These are phyloP conservation scores for Calliopsis andreniformis DNA, from an alignment of 1,140 invertebrate species.

Conservation along the genomic window DNA sequence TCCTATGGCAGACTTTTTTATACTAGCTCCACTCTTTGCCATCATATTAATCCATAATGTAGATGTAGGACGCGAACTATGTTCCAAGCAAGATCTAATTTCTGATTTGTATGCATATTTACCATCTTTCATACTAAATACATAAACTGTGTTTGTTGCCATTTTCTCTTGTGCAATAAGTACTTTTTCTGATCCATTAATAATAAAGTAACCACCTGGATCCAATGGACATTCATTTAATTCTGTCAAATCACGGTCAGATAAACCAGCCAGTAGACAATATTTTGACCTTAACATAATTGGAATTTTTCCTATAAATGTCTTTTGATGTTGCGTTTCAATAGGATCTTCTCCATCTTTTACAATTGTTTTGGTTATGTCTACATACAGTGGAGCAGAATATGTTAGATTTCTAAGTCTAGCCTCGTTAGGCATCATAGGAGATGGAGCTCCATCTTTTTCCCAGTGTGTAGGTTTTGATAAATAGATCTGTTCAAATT, in stretches of 20 bases:
- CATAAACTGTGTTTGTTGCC: slow-evolving; percentile 99
- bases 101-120: slow-evolving; percentile 99
- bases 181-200: slow-evolving; percentile 97
- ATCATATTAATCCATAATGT: slow-evolving; percentile 99
- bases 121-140: slow-evolving; percentile 98
- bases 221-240: slow-evolving; percentile 99
- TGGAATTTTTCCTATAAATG: slow-evolving; percentile 99
- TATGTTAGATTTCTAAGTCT: slow-evolving; percentile 94
- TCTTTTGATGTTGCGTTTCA: slow-evolving; percentile 97
- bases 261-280: slow-evolving; percentile 95
- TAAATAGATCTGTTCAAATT: slow-evolving; percentile 99
- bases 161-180: slow-evolving; percentile 99
- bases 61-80: slow-evolving; percentile 95
- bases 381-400: slow-evolving; percentile 98
- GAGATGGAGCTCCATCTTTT: slow-evolving; percentile 98
- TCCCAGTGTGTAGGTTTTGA: slow-evolving; percentile 99
- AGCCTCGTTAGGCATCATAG: slow-evolving; percentile 99
- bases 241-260: slow-evolving; percentile 98
- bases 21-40: slow-evolving; percentile 95
- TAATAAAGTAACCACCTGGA: slow-evolving; percentile 98
- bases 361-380: slow-evolving; percentile 97
- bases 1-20: slow-evolving; percentile 98
- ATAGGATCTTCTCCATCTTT: slow-evolving; percentile 95
- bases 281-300: slow-evolving; percentile 99
- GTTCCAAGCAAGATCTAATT: slow-evolving; percentile 97